These are phyloP conservation scores for Bos taurus DNA, from an alignment of 2,113 vertebrate species.

Conservation along the genomic window DNA sequence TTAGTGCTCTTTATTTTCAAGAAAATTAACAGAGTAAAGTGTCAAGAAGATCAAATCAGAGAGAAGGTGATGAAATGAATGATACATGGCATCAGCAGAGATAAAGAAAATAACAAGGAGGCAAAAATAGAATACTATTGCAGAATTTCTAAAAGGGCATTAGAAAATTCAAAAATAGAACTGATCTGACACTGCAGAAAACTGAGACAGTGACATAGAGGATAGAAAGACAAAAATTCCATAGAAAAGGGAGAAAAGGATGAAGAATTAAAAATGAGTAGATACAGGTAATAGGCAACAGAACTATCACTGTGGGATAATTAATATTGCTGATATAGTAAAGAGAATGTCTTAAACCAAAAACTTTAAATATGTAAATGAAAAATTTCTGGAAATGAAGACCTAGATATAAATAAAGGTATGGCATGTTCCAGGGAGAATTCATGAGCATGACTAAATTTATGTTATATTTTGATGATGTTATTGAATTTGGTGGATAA, in stretches of 20 bases:
- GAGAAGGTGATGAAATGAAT: background rate
- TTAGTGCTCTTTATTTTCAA: background rate
- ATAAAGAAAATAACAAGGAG: background rate
- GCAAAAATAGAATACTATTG: background rate
- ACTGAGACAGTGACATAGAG: background rate
- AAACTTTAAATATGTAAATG: background rate
- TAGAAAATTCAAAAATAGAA: background rate
- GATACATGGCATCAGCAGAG: background rate
- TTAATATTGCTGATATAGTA: background rate
- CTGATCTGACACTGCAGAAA: background rate
- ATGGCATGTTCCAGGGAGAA: background rate
- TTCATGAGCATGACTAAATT: background rate
- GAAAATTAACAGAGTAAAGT: background rate
- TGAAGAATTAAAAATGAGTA: background rate
- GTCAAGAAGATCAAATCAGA: background rate
- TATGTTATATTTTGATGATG: background rate
- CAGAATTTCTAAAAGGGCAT: background rate
- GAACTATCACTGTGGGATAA: background rate
- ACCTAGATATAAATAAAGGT: background rate
- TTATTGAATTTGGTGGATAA: background rate
- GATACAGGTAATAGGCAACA: background rate
- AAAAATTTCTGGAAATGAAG: background rate
- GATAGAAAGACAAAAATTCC: background rate
- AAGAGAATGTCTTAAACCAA: background rate
- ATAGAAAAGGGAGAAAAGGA: background rate